Conservation (phyloP, 2,888 invertebrate genomes). For the Sympetrum striolatum region DNA sequence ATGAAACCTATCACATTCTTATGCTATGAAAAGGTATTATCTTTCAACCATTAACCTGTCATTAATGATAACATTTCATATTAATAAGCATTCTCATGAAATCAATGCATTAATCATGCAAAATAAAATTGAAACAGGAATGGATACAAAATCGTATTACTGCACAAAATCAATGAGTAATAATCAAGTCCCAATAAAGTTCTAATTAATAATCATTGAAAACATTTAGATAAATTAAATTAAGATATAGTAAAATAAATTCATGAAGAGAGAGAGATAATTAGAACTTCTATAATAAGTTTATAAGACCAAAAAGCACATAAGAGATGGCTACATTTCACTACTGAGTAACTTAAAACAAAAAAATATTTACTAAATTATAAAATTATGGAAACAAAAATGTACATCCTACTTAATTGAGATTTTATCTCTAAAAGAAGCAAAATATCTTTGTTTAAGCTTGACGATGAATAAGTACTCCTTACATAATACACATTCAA, state of each 20-base stretch:
- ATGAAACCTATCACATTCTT: conserved; percentile 44
- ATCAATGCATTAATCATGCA: conserved; percentile 27
- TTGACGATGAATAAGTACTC: not conserved
- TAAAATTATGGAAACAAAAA: not conserved
- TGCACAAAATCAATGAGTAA: conserved; percentile 31
- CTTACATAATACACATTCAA: not conserved
- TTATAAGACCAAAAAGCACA: conserved; percentile 2
- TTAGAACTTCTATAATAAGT: not conserved
- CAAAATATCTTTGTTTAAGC: not conserved
- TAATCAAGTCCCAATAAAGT: conserved; percentile 40
- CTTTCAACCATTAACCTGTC: conserved; percentile 22
- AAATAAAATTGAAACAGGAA: conserved; percentile 36
- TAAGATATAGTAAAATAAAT: not conserved
- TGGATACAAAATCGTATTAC: conserved; percentile 3
- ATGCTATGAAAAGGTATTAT: conserved; percentile 3
- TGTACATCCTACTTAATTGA: not conserved
- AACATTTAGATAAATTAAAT: not conserved
- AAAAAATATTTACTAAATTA: not conserved
- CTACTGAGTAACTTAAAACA: not conserved
- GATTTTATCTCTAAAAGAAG: not conserved
- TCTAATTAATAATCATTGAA: conserved; percentile 19
- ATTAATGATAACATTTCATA: not conserved
- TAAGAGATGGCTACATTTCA: not conserved
- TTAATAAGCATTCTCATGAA: conserved; percentile 23
- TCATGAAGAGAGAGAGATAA: not conserved